A percentile compares a stretch with the other conserved stretches of the same genome.
Evolutionary conservation across 2,888 invertebrate species (phyloP).

Genomic region (Didymodactylos carnosus): DNA sequence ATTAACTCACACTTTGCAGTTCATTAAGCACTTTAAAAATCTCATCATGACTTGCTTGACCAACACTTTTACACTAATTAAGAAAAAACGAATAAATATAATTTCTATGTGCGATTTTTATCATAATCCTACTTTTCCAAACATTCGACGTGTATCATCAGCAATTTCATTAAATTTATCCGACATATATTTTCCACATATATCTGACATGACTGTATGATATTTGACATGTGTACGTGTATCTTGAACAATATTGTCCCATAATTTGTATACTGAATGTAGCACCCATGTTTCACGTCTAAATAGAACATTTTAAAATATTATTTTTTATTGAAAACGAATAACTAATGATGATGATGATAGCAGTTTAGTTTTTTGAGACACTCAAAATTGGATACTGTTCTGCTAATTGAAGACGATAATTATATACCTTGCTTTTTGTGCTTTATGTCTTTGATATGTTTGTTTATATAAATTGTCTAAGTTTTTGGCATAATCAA

Average conservation of each 20-base stretch:
- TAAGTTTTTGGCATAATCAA: slow-evolving; percentile 72
- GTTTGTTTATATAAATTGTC: slow-evolving; percentile 74
- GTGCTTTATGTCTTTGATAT: slow-evolving; percentile 57
- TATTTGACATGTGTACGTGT: slow-evolving; percentile 68
- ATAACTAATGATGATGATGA: neutral
- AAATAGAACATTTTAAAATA: slow-evolving; percentile 21
- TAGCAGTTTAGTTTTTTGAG: neutral
- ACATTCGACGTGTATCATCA: slow-evolving; percentile 62
- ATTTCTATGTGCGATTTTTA: slow-evolving; percentile 17
- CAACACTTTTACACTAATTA: slow-evolving; percentile 53
- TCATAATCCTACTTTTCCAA: slow-evolving; percentile 46
- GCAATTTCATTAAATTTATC: slow-evolving; percentile 62
- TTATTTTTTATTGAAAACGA: no score
- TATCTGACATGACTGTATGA: slow-evolving; percentile 67
- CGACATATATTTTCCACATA: slow-evolving; percentile 67
- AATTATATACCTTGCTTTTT: slow-evolving; percentile 56
- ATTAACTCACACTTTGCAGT: slow-evolving; percentile 42
- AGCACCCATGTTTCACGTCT: slow-evolving; percentile 76
- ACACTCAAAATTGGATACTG: neutral
- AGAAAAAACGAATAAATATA: neutral
- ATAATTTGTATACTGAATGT: slow-evolving; percentile 68
- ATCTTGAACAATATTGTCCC: slow-evolving; percentile 68
- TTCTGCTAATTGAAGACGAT: no score
- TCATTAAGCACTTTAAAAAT: slow-evolving; percentile 70
- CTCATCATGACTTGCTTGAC: slow-evolving; percentile 75